A percentile compares a stretch with the other conserved stretches of the same genome.
Evolutionary conservation across 2,888 invertebrate genomes (phyloP).

Genomic region (Eupithecia inturbata): DNA sequence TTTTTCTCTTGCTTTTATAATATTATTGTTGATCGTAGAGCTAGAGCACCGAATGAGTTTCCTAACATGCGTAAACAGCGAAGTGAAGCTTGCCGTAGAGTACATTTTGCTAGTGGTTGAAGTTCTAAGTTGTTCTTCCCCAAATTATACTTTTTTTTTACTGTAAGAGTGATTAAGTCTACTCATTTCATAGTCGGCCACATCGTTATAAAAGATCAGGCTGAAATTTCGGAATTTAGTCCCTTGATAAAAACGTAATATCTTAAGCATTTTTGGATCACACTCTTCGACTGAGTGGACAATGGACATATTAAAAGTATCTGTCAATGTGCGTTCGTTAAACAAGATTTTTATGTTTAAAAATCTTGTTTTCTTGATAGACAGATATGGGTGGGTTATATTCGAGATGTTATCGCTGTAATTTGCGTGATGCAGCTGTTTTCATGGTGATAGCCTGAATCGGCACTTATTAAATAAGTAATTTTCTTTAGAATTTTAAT

Average conservation of each 20-base stretch:
- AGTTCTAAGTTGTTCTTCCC: too few relatives aligned
- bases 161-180: background rate
- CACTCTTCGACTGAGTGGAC: background rate
- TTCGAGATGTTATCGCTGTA: slow-evolving; percentile 64
- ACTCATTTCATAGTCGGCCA: too few relatives aligned
- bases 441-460: slow-evolving; percentile 65
- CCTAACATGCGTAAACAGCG: too few relatives aligned
- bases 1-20: too few relatives aligned
- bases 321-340: background rate
- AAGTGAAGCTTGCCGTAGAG: background rate
- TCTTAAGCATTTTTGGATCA: background rate
- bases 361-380: slow-evolving; percentile 47
- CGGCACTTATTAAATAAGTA: slow-evolving; percentile 64
- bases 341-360: background rate
- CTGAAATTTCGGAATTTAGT: background rate
- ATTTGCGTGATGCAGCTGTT: slow-evolving; percentile 79
- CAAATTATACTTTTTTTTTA: background rate
- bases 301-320: background rate
- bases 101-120: too few relatives aligned
- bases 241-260: background rate
- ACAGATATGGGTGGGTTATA: slow-evolving; percentile 46
- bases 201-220: background rate
- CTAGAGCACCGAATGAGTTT: too few relatives aligned
- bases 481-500: slow-evolving; percentile 61
- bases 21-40: background rate